These are phyloP conservation scores for Synaphobranchus kaupii DNA, from an alignment of 2,797 vertebrate species.

Conservation along the genomic window DNA sequence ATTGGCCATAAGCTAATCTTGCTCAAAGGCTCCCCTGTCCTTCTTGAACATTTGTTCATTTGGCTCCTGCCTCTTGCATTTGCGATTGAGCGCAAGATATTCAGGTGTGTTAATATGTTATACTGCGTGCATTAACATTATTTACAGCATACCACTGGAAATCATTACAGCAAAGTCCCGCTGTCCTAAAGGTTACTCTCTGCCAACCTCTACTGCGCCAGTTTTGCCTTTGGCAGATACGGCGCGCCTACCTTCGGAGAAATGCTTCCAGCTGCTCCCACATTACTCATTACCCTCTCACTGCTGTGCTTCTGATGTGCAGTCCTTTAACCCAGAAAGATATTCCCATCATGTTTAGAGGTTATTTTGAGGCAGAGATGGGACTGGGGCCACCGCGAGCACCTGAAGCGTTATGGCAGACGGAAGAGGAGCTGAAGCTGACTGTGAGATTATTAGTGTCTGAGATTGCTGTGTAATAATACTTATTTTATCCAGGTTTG, in stretches of 20 bases:
- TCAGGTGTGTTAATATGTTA: no score
- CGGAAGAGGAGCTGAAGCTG: background rate
- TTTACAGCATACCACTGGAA: no score
- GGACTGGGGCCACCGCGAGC: background rate
- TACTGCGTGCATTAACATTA: no score
- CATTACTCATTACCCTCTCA: background rate
- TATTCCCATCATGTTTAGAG: background rate
- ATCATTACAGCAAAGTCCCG: background rate
- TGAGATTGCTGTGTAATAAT: background rate
- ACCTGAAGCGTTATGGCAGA: background rate
- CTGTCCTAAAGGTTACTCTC: background rate
- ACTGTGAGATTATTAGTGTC: background rate
- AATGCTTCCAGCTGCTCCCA: background rate
- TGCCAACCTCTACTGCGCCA: background rate
- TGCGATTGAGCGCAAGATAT: background rate
- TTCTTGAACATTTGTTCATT: no score
- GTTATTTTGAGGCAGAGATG: background rate
- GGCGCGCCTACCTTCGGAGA: background rate
- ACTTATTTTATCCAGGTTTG: background rate
- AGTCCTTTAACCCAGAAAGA: background rate
- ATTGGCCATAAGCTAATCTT: background rate
- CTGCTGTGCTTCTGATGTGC: background rate
- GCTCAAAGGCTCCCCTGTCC: background rate
- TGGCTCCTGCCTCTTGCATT: constrained; percentile 10
- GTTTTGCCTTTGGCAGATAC: background rate